These are phyloP conservation scores for Leucoraja erinaceus DNA, from an alignment of 2,113 vertebrate species.

Conservation along the genomic window DNA sequence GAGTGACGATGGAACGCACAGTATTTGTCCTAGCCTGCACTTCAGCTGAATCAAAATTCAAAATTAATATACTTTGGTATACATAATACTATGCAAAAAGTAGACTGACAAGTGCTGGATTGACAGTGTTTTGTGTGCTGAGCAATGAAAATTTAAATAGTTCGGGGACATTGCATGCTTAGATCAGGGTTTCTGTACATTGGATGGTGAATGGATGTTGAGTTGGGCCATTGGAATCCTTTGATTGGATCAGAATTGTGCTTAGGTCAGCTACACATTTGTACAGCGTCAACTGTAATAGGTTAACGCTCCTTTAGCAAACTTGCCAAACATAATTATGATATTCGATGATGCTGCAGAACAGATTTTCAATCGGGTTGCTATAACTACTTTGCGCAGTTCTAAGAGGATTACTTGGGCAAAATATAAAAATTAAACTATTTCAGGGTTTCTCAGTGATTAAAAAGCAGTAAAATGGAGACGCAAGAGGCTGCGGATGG, in stretches of 20 bases:
- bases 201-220: conserved; percentile 9
- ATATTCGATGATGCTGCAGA: background rate
- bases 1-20: background rate
- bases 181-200: background rate
- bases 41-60: background rate
- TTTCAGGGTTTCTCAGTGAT: background rate
- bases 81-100: background rate
- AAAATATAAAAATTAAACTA: background rate
- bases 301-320: conserved; percentile 13
- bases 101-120: background rate
- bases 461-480: background rate
- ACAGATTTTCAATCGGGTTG: background rate
- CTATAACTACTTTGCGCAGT: background rate
- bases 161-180: conserved; percentile 17
- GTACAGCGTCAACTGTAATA: background rate
- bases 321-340: background rate
- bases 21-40: background rate
- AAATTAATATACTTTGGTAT: background rate
- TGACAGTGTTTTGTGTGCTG: background rate
- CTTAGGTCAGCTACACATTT: conserved; percentile 12
- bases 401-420: background rate
- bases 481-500: no score
- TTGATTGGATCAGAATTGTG: conserved; percentile 23
- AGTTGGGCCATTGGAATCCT: conserved; percentile 3
- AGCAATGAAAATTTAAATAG: conserved; percentile 26